Percentiles rank a stretch among this genome's conserved stretches.
These are phyloP conservation scores for Scomber scombrus DNA, from an alignment of 2,113 vertebrate species.

Conservation along the genomic window DNA sequence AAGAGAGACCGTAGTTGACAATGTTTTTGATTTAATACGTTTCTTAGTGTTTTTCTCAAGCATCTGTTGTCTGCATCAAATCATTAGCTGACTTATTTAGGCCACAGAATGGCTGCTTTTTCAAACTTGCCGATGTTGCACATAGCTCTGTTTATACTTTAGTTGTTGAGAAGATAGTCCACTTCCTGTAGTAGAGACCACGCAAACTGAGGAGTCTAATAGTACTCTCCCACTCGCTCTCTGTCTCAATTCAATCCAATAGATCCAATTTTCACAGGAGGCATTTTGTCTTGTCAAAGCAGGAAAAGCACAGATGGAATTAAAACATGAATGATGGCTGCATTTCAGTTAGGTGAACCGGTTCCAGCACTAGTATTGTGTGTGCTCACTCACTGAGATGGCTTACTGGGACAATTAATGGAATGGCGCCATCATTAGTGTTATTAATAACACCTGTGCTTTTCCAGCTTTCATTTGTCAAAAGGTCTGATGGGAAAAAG, in stretches of 20 bases:
- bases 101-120: conserved; percentile 29
- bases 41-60: conserved; percentile 14
- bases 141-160: background rate
- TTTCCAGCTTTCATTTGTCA: too few species aligned
- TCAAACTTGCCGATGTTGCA: background rate
- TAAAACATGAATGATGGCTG: too few species aligned
- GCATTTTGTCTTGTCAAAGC: too few species aligned
- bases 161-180: background rate
- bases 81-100: conserved; percentile 32
- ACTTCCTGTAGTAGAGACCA: background rate
- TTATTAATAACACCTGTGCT: too few species aligned
- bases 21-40: conserved; percentile 29
- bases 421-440: too few species aligned
- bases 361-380: too few species aligned
- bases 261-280: too few species aligned
- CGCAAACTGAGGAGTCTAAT: conserved; percentile 6
- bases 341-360: too few species aligned
- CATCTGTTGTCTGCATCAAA: conserved; percentile 24
- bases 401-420: too few species aligned
- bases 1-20: background rate
- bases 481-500: too few species aligned
- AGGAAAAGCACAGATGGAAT: too few species aligned
- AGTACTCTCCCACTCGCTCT: background rate
- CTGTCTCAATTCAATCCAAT: background rate
- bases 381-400: too few species aligned